phyloP scores from a whole-genome alignment of 2,888 invertebrate genomes.

The Leptinotarsa rubiginosa region DNA sequence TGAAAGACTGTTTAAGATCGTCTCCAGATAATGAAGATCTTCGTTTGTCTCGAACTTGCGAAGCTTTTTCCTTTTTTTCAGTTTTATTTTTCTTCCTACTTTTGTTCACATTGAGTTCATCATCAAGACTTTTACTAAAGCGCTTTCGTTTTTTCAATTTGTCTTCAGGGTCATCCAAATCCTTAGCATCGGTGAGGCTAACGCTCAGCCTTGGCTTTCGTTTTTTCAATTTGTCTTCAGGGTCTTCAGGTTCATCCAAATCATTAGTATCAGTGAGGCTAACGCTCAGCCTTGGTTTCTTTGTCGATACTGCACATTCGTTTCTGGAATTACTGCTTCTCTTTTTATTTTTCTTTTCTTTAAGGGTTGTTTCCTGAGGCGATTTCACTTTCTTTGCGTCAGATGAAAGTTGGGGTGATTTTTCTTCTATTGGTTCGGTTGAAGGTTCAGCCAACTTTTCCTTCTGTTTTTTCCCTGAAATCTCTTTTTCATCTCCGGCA shows the following conservation, averaged over 20 bases:
- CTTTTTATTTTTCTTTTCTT: background rate
- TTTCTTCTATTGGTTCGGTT: background rate
- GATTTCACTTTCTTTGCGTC: background rate
- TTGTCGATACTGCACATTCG: conserved; percentile 1
- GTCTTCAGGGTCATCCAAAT: background rate
- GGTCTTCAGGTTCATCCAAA: background rate
- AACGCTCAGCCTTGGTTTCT: conserved; percentile 25
- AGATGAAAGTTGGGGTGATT: background rate
- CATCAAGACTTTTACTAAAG: conserved; percentile 16
- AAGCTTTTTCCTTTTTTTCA: conserved; percentile 27
- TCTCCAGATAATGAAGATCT: conserved; percentile 1
- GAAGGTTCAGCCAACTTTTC: conserved; percentile 3
- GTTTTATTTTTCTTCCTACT: conserved; percentile 23
- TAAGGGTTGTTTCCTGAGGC: background rate
- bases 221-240: background rate
- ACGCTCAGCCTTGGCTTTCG: conserved; percentile 18
- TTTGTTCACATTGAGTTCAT: conserved; percentile 24
- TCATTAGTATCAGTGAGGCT: conserved; percentile 26
- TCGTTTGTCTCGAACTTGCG: background rate
- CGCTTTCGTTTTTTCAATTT: conserved; percentile 21
- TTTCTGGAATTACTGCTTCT: conserved; percentile 18
- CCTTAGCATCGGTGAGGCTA: conserved; percentile 23
- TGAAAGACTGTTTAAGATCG: conserved; percentile 39
- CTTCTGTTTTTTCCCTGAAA: too few relatives aligned
- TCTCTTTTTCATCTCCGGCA: conserved; percentile 18